Base-by-base conservation (phyloP, 2,888 invertebrate species). In the Allophyes oxyacanthae region DNA sequence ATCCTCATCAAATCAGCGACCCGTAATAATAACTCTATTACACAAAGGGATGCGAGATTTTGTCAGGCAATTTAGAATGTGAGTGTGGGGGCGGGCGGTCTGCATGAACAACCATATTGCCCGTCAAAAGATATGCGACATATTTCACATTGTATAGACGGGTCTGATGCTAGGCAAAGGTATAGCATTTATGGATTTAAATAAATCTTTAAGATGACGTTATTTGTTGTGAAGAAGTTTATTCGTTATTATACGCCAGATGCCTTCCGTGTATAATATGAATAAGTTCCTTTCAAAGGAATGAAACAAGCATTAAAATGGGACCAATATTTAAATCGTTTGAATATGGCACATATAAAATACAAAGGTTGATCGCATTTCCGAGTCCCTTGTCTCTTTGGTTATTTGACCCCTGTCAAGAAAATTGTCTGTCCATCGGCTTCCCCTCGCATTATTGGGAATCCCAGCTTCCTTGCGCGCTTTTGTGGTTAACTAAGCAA, bases 11-110 rank as follows among this genome's bases (percentile, higher is more conserved):
- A 91, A 88, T 87, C 89, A 88, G 81, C 83, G 85, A 81, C 78
- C 88, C 88, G 87, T 84, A 87, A 89, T 89, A 92, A 91, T 87
- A 91, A 88, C 86, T 85, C 83, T 81, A 88, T 88, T 84, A 83
- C 78, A 88, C 85, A 89, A 91, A 90, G 88, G 89, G 87, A 83
- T 82, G 79, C 78, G 85, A 84, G 82, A 88, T 91, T 89, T 87
- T 84, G 84, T 79, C 85, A 82, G 85, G 82, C 88, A 86, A 90
- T 90, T 91, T 89, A 75, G 84, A 75, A 80, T 81, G 79, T 71
- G 81, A 84, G 78, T 81, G 83, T 71, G 81, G 84, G 84, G 86
- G 85, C 82, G 84, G 86, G 85, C 82, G 82, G 82, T 78, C 76
- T 74, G 72, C 66, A 66, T 72, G 69, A 75, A 66, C 74, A 71